Conservation (phyloP, 2,113 vertebrate species). For the Sarotherodon lohbergeri region DNA sequence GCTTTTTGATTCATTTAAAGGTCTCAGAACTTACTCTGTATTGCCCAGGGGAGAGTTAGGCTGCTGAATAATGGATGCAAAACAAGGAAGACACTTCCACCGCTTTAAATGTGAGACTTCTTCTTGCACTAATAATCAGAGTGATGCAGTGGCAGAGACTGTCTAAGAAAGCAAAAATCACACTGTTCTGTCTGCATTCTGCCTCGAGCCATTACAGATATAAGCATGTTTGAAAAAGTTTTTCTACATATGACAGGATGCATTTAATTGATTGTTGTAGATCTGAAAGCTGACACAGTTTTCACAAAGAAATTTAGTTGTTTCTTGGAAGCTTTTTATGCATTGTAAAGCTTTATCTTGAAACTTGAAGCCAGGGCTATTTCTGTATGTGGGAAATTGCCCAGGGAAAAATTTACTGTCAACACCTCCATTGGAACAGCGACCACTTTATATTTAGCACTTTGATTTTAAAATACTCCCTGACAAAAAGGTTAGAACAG, state of each 20-base stretch:
- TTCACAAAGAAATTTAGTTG: background rate
- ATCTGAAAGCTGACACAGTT: background rate
- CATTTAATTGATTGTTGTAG: background rate
- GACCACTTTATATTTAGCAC: background rate
- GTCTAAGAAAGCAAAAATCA: background rate
- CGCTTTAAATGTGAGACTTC: conserved; percentile 8
- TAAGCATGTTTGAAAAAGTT: background rate
- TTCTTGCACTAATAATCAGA: background rate
- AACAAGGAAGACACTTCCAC: conserved; percentile 24
- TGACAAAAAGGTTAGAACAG: background rate
- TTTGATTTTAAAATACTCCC: conserved; percentile 5
- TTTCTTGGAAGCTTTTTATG: background rate
- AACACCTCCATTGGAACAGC: background rate
- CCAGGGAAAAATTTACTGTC: background rate
- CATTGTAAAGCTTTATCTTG: background rate
- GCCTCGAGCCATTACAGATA: background rate
- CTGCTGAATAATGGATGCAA: conserved; percentile 63
- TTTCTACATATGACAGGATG: background rate
- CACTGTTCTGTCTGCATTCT: background rate
- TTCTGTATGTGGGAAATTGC: background rate
- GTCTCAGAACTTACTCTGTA: conserved; percentile 39
- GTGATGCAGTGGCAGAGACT: background rate
- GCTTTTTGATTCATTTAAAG: conserved; percentile 58
- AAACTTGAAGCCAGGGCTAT: background rate
- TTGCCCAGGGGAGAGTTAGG: conserved; percentile 11